Conservation (phyloP, 2,888 invertebrate genomes). For the Drosophila birchii region DNA sequence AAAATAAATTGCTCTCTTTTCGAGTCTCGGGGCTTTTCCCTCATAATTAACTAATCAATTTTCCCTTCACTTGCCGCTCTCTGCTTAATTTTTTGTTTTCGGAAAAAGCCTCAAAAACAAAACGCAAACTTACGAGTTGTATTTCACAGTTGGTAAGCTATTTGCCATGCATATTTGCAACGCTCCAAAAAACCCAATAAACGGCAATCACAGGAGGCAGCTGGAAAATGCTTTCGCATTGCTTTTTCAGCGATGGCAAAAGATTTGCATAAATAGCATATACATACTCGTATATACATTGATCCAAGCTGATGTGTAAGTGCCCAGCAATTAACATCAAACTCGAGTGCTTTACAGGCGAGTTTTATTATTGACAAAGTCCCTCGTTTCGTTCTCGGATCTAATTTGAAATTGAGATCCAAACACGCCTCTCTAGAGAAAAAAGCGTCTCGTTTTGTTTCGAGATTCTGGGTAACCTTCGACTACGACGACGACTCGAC, state of each 20-base stretch:
- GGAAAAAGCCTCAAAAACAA: conserved; percentile 26
- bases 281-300: background rate
- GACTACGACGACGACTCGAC: too few relatives aligned
- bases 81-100: conserved; percentile 1
- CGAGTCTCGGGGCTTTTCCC: conserved; percentile 6
- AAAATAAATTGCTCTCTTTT: background rate
- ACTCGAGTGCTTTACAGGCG: conserved; percentile 26
- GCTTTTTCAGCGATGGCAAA: conserved; percentile 26
- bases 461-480: conserved; percentile 64
- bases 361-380: conserved; percentile 64
- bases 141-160: conserved; percentile 39
- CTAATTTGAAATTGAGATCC: conserved; percentile 43
- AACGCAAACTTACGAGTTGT: conserved; percentile 51
- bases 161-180: conserved; percentile 76
- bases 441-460: conserved; percentile 36
- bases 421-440: conserved; percentile 47
- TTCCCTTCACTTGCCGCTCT: conserved; percentile 23
- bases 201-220: conserved; percentile 72
- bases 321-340: conserved; percentile 40
- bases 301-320: conserved; percentile 12
- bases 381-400: conserved; percentile 22
- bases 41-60: conserved; percentile 21
- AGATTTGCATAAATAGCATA: conserved; percentile 40
- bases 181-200: conserved; percentile 78
- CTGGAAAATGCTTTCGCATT: conserved; percentile 42